A percentile compares a stretch with the other conserved stretches of the same genome.
These are phyloP conservation scores for Amblyjoppa proteus DNA, from an alignment of 2,888 invertebrate species.

Conservation along the genomic window DNA sequence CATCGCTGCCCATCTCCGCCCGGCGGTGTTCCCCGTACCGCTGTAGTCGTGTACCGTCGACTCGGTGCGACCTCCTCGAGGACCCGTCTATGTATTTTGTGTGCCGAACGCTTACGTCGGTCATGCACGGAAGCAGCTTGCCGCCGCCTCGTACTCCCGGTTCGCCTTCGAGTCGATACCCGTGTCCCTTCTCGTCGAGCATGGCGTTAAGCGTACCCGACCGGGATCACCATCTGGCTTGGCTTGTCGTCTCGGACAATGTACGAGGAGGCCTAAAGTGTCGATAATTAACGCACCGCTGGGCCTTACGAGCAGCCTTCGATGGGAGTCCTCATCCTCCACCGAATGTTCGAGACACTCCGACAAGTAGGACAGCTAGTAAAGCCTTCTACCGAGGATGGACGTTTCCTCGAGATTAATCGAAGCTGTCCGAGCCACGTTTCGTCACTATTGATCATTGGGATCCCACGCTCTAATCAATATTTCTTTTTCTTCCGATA, in stretches of 20 bases:
- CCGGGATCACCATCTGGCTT: slow-evolving; percentile 61
- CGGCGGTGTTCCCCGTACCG: not conserved
- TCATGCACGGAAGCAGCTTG: slow-evolving; percentile 31
- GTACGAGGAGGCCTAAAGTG: slow-evolving; percentile 65
- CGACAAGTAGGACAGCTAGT: slow-evolving; percentile 34
- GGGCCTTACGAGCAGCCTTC: slow-evolving; percentile 50
- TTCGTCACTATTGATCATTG: not conserved
- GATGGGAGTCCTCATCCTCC: not conserved
- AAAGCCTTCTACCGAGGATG: slow-evolving; percentile 38
- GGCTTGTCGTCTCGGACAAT: slow-evolving; percentile 59
- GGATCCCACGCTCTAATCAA: not conserved
- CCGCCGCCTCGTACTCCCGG: slow-evolving; percentile 31
- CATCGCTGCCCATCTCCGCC: slow-evolving; percentile 5
- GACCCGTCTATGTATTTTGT: slow-evolving; percentile 52
- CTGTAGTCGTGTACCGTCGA: not conserved
- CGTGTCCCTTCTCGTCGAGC: not conserved
- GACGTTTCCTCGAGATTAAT: slow-evolving; percentile 19
- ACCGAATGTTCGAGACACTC: slow-evolving; percentile 18
- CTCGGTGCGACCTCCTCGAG: slow-evolving; percentile 22
- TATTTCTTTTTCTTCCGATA: not conserved
- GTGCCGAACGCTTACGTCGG: slow-evolving; percentile 38
- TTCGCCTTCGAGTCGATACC: slow-evolving; percentile 36
- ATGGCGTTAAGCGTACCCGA: slow-evolving; percentile 48
- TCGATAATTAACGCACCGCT: slow-evolving; percentile 70
- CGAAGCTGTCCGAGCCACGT: not conserved